Base-by-base conservation (phyloP, 2,888 invertebrate species). In the Thysanoteuthis rhombus region DNA sequence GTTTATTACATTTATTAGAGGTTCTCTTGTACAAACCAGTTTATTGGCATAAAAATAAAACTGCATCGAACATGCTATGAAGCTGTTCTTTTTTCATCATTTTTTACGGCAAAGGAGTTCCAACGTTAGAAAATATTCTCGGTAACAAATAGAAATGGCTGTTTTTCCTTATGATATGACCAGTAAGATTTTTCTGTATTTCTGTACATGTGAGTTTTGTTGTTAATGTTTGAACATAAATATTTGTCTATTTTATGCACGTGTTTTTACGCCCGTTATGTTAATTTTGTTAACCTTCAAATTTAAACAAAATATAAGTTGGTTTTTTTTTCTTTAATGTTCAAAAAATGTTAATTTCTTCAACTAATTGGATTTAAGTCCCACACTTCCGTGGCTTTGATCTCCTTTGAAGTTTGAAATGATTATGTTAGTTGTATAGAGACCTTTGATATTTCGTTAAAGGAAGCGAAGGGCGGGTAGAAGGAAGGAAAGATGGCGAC, bases 191-290 rank as follows among this genome's bases (percentile, higher is more conserved):
- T 52, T 52, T 25, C 52, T 52, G 5, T 52, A 22, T 52, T 52
- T 52, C 52, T 22, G 52, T 52, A 52, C 25, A 52, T 52, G 19
- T n/a, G n/a, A 36, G 12, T 75, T 36, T 75, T 12, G 1, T n/a
- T 75, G 75, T 75, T 36, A 32, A 32, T 25, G 58, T n/a, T 12
- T 10, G 2, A n/a, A 10, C 75, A 75, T n/a, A 75, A 75, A 75
- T n/a, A 75, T 75, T 75, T n/a, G n/a, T 75, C n/a, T 75, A 75
- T 75, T 75, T 75, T n/a, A 52, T 75, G n/a, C 75, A 75, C 75
- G 75, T n/a, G n/a, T 75, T 19, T 75, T 75, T 32, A 19, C 52
- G 2, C 52, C 16, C 75, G 36, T 75, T 75, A 75, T 75, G 75
- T n/a, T 75, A 75, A 75, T 75, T 75, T 75, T 75, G 36, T 75